phyloP scores from a whole-genome alignment of 2,113 vertebrate species.

The Alosa alosa region DNA sequence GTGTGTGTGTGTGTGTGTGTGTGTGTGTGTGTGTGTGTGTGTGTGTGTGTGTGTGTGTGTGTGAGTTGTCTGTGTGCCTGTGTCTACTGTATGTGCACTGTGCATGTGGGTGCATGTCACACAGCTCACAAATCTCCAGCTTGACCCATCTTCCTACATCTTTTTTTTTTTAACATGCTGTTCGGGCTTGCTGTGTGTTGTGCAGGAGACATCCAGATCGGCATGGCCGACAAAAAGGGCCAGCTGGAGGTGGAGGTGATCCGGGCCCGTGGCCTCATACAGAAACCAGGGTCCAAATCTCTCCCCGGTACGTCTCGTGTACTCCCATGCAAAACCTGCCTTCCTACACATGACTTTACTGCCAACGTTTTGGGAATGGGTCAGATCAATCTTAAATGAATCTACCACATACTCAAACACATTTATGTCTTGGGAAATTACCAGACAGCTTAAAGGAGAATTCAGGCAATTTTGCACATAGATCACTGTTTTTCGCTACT shows the following conservation, averaged over 20 bases:
- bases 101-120: no score
- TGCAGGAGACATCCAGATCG: conserved; percentile 95
- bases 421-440: no score
- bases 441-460: no score
- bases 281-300: conserved; percentile 95
- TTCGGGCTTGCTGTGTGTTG: background rate
- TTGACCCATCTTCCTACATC: background rate
- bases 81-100: no score
- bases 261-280: conserved; percentile 90
- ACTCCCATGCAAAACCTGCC: background rate
- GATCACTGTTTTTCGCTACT: no score
- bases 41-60: background rate
- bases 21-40: background rate
- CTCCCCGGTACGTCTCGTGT: conserved; percentile 82
- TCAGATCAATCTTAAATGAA: no score
- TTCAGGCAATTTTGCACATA: no score
- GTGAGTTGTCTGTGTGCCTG: background rate
- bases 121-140: no score
- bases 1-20: background rate
- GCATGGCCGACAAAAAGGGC: conserved; percentile 97
- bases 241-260: conserved; percentile 98
- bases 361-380: no score
- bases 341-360: background rate
- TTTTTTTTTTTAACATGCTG: background rate
- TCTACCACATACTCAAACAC: no score